Percentiles rank a stretch among this genome's conserved stretches.
These are phyloP conservation scores for Cryptocephalus moraei DNA, from an alignment of 2,888 invertebrate genomes.

Conservation along the genomic window DNA sequence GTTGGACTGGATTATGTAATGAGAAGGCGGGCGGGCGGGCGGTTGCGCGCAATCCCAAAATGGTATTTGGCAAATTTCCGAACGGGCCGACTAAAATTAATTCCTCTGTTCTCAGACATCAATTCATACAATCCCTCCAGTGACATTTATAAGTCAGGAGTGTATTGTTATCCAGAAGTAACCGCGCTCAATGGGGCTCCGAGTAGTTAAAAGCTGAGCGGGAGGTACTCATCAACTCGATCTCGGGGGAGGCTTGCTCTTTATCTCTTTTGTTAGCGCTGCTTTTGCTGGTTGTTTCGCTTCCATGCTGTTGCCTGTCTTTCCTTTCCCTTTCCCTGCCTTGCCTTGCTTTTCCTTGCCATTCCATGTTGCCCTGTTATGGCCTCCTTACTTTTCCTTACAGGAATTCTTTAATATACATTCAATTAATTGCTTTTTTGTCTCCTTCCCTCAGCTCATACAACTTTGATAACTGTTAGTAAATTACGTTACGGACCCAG, in stretches of 20 bases:
- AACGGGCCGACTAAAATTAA: slow-evolving; percentile 36
- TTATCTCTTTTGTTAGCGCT: slow-evolving; percentile 13
- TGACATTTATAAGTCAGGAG: slow-evolving; percentile 40
- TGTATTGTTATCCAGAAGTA: slow-evolving; percentile 39
- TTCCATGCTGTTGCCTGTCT: slow-evolving; percentile 1
- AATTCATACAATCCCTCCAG: slow-evolving; percentile 37
- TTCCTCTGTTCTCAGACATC: slow-evolving; percentile 37
- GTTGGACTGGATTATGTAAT: slow-evolving; percentile 22
- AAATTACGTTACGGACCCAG: too few relatives aligned
- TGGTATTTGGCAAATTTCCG: slow-evolving; percentile 37
- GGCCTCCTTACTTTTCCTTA: too few relatives aligned
- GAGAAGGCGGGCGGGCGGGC: slow-evolving; percentile 14
- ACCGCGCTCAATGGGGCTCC: slow-evolving; percentile 32
- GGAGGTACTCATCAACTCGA: slow-evolving; percentile 35
- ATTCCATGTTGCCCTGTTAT: too few relatives aligned
- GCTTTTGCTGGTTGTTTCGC: slow-evolving; percentile 4
- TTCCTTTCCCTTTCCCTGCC: neutral
- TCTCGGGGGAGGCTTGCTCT: slow-evolving; percentile 28
- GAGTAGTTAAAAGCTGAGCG: slow-evolving; percentile 37
- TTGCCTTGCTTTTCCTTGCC: neutral
- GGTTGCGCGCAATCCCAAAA: slow-evolving; percentile 26
- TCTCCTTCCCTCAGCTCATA: too few relatives aligned
- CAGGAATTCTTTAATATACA: too few relatives aligned
- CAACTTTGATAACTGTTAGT: too few relatives aligned
- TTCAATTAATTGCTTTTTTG: too few relatives aligned